phyloP scores from a whole-genome alignment of 2,797 vertebrate species.

The Takifugu ocellatus region DNA sequence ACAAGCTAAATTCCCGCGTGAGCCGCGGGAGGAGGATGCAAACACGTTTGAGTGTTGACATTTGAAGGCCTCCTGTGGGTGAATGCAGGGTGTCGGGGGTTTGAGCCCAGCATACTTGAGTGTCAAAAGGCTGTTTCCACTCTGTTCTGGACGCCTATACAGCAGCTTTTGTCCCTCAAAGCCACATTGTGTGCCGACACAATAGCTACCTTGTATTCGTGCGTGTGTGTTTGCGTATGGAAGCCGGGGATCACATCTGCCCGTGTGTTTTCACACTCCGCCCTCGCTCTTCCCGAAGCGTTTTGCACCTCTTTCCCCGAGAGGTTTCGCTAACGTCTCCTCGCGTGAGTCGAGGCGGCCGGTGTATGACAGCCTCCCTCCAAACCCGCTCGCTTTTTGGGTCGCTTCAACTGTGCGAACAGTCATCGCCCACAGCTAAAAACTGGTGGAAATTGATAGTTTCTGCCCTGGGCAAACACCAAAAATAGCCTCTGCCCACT shows the following conservation, averaged over 20 bases:
- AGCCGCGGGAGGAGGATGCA: neutral
- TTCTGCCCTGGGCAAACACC: slow-evolving; percentile 10
- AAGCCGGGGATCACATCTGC: slow-evolving; percentile 41
- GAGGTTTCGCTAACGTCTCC: slow-evolving; percentile 26
- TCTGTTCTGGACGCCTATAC: slow-evolving; percentile 48
- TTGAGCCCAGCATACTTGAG: slow-evolving; percentile 27
- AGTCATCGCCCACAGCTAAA: neutral
- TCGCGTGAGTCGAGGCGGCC: neutral
- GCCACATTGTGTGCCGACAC: slow-evolving; percentile 46
- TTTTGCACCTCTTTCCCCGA: slow-evolving; percentile 38
- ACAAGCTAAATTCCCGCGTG: neutral
- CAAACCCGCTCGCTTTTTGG: no score
- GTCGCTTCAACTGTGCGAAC: no score
- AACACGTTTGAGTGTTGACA: slow-evolving; percentile 6
- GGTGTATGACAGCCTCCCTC: no score
- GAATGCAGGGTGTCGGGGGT: neutral
- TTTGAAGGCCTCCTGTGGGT: slow-evolving; percentile 8
- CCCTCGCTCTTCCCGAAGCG: slow-evolving; percentile 30
- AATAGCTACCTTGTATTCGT: slow-evolving; percentile 42
- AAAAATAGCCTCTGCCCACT: slow-evolving; percentile 11
- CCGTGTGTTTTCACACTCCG: slow-evolving; percentile 48
- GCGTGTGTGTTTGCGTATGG: slow-evolving; percentile 11
- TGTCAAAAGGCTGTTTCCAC: slow-evolving; percentile 37
- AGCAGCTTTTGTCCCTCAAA: slow-evolving; percentile 40
- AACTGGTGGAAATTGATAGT: slow-evolving; percentile 16